Evolutionary conservation across 1,140 invertebrate species (phyloP).

Genomic region (Heterodera carotae): DNA sequence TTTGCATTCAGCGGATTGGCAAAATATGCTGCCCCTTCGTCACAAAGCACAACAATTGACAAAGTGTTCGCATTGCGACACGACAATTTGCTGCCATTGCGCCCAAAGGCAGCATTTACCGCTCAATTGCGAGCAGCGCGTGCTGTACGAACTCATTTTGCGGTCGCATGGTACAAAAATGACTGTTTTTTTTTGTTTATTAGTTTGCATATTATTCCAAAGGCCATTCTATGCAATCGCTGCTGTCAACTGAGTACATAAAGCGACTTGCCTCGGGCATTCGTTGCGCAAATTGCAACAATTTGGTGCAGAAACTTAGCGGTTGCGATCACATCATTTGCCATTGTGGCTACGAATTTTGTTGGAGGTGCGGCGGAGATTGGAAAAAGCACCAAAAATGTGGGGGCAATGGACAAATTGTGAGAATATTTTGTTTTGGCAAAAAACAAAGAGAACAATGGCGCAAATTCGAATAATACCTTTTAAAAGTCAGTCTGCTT

Average conservation of each 20-base stretch:
- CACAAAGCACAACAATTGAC: background rate
- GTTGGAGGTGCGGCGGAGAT: background rate
- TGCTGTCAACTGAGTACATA: background rate
- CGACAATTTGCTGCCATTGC: background rate
- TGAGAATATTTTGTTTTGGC: background rate
- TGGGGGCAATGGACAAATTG: background rate
- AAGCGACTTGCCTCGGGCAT: background rate
- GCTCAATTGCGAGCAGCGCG: background rate
- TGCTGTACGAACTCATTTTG: constrained; percentile 1
- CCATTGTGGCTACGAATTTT: constrained; percentile 3
- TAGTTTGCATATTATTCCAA: background rate
- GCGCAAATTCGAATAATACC: too few species aligned
- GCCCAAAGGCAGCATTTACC: background rate
- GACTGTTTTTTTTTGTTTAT: background rate
- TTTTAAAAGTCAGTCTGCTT: background rate
- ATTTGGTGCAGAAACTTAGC: background rate
- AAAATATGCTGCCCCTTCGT: background rate
- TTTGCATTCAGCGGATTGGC: background rate
- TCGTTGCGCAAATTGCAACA: constrained; percentile 1
- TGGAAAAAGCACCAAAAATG: background rate
- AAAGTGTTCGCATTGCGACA: background rate
- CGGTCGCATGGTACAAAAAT: background rate
- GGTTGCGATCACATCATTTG: background rate
- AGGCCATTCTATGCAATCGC: background rate
- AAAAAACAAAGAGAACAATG: too few species aligned